These are phyloP conservation scores for Bos indicus DNA, from an alignment of 2,113 vertebrate species.

Conservation along the genomic window DNA sequence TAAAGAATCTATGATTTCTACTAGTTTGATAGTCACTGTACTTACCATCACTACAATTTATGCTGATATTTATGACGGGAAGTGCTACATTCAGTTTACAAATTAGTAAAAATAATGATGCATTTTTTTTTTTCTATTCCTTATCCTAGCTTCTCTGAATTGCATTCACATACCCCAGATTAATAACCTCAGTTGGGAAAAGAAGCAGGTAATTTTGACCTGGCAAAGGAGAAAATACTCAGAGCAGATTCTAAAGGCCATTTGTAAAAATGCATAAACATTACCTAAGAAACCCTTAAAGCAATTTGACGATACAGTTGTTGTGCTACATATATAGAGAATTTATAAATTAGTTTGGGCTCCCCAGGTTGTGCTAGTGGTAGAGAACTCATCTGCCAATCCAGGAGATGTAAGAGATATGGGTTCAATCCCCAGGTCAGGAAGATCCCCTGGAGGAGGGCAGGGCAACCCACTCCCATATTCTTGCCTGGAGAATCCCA, in stretches of 20 bases:
- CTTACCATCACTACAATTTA: background rate
- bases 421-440: background rate
- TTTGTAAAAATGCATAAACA: background rate
- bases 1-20: background rate
- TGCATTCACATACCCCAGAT: background rate
- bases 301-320: background rate
- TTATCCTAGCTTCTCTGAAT: background rate
- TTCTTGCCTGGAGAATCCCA: background rate
- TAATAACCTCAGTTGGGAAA: background rate
- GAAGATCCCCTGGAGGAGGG: background rate
- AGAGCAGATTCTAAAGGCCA: background rate
- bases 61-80: background rate
- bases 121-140: background rate
- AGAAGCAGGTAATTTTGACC: background rate
- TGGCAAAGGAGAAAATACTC: background rate
- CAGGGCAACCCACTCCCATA: background rate
- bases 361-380: background rate
- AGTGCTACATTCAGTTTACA: background rate
- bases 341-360: background rate
- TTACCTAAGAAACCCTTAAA: background rate
- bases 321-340: background rate
- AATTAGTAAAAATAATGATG: background rate
- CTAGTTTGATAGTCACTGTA: background rate
- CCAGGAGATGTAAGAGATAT: background rate
- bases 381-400: background rate